Conservation (phyloP, 1,140 invertebrate species). For the Hylaeus anthracinus region DNA sequence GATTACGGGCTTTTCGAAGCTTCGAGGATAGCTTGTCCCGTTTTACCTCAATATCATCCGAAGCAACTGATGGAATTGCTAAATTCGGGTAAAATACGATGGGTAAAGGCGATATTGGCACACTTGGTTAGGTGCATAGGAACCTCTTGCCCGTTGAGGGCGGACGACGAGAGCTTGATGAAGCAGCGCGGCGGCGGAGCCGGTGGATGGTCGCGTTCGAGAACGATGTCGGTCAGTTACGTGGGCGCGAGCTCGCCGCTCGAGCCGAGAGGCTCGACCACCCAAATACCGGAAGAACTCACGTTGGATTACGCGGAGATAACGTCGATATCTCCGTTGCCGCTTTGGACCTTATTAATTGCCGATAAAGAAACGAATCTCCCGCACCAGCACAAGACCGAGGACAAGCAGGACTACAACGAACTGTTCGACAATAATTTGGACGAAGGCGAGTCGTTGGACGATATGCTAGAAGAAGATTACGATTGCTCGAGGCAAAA, state of each 20-base stretch:
- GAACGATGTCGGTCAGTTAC: constrained; percentile 94
- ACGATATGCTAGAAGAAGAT: constrained; percentile 88
- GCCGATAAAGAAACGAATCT: constrained; percentile 91
- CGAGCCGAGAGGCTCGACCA: constrained; percentile 83
- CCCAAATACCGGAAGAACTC: constrained; percentile 90
- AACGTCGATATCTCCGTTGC: constrained; percentile 96
- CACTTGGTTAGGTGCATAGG: constrained; percentile 95
- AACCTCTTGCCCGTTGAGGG: constrained; percentile 82
- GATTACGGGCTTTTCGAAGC: constrained; percentile 98
- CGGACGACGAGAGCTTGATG: constrained; percentile 84
- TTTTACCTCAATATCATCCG: constrained; percentile 99
- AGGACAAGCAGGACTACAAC: constrained; percentile 88
- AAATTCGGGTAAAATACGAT: constrained; percentile 98
- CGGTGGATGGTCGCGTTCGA: constrained; percentile 90
- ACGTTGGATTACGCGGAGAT: constrained; percentile 97
- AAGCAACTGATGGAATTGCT: constrained; percentile 99
- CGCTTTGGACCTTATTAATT: constrained; percentile 96
- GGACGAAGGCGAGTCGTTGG: constrained; percentile 89
- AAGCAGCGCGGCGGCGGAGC: constrained; percentile 69
- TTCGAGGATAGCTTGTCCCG: constrained; percentile 96
- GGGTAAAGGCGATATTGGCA: constrained; percentile 98
- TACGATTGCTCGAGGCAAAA: constrained; percentile 83
- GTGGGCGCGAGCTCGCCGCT: constrained; percentile 83
- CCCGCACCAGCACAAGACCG: constrained; percentile 69
- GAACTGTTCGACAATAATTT: constrained; percentile 92